Evolutionary conservation across 2,888 invertebrate genomes (phyloP).

Genomic region (Hypselothyrea guttata): DNA sequence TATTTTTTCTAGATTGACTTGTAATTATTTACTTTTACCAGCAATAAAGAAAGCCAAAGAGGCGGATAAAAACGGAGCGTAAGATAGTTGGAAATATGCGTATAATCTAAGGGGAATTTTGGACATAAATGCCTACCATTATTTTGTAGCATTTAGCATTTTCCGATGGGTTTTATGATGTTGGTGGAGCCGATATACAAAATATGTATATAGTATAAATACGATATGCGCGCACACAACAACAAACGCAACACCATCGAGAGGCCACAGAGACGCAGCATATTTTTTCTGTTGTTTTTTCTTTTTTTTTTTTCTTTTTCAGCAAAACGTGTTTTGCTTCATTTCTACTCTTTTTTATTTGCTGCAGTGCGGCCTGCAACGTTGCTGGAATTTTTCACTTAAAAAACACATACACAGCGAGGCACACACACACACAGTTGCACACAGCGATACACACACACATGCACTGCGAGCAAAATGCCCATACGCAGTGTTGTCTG

Average conservation of each 20-base stretch:
- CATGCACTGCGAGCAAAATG: conserved; percentile 18
- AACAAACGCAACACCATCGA: conserved; percentile 56
- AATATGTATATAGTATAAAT: conserved; percentile 30
- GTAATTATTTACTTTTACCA: conserved; percentile 27
- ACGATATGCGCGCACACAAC: conserved; percentile 53
- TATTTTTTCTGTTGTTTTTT: too few species aligned
- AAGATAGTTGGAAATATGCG: conserved; percentile 1
- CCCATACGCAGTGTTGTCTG: conserved; percentile 37
- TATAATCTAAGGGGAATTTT: too few species aligned
- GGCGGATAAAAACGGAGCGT: background rate
- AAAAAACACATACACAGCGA: conserved; percentile 61
- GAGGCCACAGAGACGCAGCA: conserved; percentile 63
- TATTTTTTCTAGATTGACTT: conserved; percentile 26
- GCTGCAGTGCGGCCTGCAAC: conserved; percentile 57
- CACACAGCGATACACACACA: conserved; percentile 21
- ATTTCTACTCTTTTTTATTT: conserved; percentile 68
- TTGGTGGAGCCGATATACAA: conserved; percentile 42
- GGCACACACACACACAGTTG: conserved; percentile 24
- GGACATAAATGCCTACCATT: conserved; percentile 54
- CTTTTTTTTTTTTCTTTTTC: conserved; percentile 32
- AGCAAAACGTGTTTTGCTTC: conserved; percentile 76
- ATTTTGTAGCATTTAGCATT: too few species aligned
- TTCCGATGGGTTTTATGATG: conserved; percentile 42
- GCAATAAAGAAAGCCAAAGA: conserved; percentile 11
- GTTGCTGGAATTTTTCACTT: conserved; percentile 77